These are phyloP conservation scores for Amphipoea oculea DNA, from an alignment of 2,888 invertebrate genomes.

Conservation along the genomic window DNA sequence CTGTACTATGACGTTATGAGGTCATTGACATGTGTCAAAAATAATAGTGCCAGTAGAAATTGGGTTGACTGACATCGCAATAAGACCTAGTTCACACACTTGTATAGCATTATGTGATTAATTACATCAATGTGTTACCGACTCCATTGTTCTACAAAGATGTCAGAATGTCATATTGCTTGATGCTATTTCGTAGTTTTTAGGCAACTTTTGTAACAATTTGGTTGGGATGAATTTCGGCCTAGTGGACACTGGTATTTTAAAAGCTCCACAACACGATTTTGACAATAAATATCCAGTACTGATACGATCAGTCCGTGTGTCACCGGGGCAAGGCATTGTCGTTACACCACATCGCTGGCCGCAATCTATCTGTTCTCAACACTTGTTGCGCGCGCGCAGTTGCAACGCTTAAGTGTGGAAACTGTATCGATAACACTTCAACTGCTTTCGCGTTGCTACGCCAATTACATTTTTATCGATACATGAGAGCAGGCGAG, in stretches of 20 bases:
- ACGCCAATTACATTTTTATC: slow-evolving; percentile 69
- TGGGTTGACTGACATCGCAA: slow-evolving; percentile 56
- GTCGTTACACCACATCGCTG: slow-evolving; percentile 75
- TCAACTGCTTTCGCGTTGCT: slow-evolving; percentile 77
- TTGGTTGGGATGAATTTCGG: background rate
- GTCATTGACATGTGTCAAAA: slow-evolving; percentile 63
- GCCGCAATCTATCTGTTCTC: slow-evolving; percentile 77
- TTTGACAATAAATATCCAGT: slow-evolving; percentile 16
- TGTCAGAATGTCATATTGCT: slow-evolving; percentile 50
- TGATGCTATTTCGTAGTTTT: slow-evolving; percentile 26
- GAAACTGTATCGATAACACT: slow-evolving; percentile 80
- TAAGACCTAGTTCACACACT: slow-evolving; percentile 64
- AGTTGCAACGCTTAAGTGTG: slow-evolving; percentile 74
- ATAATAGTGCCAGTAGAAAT: slow-evolving; percentile 50
- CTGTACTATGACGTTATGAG: slow-evolving; percentile 52
- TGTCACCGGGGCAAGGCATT: slow-evolving; percentile 67
- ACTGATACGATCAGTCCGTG: slow-evolving; percentile 55
- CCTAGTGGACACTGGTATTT: slow-evolving; percentile 4
- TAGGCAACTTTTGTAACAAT: background rate
- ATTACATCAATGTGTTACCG: slow-evolving; percentile 59
- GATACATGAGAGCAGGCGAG: slow-evolving; percentile 64
- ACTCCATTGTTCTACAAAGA: slow-evolving; percentile 61
- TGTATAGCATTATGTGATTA: slow-evolving; percentile 52
- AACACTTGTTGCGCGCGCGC: slow-evolving; percentile 74
- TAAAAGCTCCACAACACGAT: slow-evolving; percentile 13